Base-by-base conservation (phyloP, 2,797 vertebrate genomes). In the Epinephelus coioides region DNA sequence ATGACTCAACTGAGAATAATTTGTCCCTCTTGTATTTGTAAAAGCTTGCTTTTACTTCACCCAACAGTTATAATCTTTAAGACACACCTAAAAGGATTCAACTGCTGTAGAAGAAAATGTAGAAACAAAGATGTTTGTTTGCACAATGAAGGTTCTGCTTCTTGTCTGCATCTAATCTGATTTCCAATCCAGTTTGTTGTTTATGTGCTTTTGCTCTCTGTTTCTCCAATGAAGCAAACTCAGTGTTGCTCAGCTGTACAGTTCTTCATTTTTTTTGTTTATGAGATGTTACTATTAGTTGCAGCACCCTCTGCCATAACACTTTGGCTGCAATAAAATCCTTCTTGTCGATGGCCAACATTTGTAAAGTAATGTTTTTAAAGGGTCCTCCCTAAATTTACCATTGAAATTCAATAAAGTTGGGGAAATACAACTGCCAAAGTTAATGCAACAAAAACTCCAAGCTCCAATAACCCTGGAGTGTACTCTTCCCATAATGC, bases 131-230 rank as follows among this genome's bases (percentile, higher is more conserved):
- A 51, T 50, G 18, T 61, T 25, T 59, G n/a, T 50, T 5, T 12
- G 62, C 3, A 47, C 43, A 61, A 55, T 44, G 21, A 64, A 47
- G 25, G 15, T 30, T 50, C 55, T 59, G 30, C 62, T 59, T 19
- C 46, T 38, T 67, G 59, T 27, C 34, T 54, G 27, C 44, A 9
- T 60, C 12, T 17, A 44, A 56, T 76, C 10, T 56, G 62, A 64
- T 47, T 68, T 73, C 5, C 66, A 44, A 60, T 30, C n/a, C 25
- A 55, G 44, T 40, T 56, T 73, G 47, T 47, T 56, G 19, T 43
- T 69, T 19, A 15, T 59, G 40, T 51, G 23, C 10, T n/a, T 34
- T 9, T 43, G 4, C 25, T 15, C 3, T 46, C 2, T 18, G 12
- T 25, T 51, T 60, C 23, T 68, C 18, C 17, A 68, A 4, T 34